Evolutionary conservation across 2,113 vertebrate species (phyloP).

Genomic region (Clarias batrachus): DNA sequence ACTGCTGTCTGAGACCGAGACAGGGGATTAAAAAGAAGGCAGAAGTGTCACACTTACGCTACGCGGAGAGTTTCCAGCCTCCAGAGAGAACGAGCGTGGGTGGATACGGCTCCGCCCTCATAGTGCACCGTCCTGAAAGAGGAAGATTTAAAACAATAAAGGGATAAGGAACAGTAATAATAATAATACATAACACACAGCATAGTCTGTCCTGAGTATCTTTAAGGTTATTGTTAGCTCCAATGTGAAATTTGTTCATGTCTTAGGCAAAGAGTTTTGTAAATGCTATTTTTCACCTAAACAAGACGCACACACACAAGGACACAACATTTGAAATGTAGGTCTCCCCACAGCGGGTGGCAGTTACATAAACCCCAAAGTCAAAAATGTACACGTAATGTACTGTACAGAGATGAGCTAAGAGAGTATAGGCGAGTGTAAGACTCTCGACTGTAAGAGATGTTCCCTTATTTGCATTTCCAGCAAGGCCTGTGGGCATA

Average conservation of each 20-base stretch:
- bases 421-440: background rate
- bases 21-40: background rate
- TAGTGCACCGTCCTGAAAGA: slow-evolving; percentile 86
- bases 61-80: slow-evolving; percentile 93
- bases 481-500: slow-evolving; percentile 7
- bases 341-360: background rate
- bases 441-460: slow-evolving; percentile 3
- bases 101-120: slow-evolving; percentile 90
- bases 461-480: background rate
- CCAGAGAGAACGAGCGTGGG: slow-evolving; percentile 93
- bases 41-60: slow-evolving; percentile 79
- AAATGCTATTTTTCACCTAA: background rate
- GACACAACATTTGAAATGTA: slow-evolving; percentile 22
- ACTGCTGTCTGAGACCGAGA: background rate
- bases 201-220: background rate
- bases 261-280: background rate
- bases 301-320: slow-evolving; percentile 5
- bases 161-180: background rate
- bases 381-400: background rate
- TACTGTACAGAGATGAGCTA: background rate
- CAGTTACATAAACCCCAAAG: slow-evolving; percentile 30
- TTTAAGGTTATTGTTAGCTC: background rate
- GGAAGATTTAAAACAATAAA: background rate
- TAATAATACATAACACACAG: background rate
- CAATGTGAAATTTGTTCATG: background rate